These are phyloP conservation scores for Pantelozetes paolii DNA, from an alignment of 2,888 invertebrate species.

Conservation along the genomic window DNA sequence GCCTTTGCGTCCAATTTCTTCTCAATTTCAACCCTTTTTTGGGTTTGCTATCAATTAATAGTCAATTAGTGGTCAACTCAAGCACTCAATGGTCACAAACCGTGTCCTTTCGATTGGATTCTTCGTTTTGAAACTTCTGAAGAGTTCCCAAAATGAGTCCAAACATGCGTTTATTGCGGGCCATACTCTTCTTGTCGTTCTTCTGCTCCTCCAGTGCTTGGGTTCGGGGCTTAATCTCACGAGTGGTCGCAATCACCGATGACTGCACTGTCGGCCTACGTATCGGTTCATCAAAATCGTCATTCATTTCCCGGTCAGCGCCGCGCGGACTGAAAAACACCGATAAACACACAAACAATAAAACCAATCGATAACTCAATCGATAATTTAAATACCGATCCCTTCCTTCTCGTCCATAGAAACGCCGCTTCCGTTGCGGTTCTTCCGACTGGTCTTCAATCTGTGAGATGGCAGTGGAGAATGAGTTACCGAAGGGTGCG, in stretches of 20 bases:
- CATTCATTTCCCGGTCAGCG: constrained; percentile 49
- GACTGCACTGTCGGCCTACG: constrained; percentile 62
- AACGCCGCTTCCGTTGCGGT: constrained; percentile 28
- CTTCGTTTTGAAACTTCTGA: constrained; percentile 91
- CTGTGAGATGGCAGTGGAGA: constrained; percentile 7
- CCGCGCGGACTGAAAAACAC: constrained; percentile 48
- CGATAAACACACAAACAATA: constrained; percentile 25
- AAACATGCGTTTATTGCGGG: constrained; percentile 86
- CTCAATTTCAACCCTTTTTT: constrained; percentile 81
- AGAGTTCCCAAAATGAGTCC: constrained; percentile 89
- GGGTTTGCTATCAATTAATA: constrained; percentile 49
- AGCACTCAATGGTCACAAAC: constrained; percentile 53
- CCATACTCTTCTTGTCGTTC: constrained; percentile 68
- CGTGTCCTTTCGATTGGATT: constrained; percentile 79
- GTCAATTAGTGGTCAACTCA: neutral
- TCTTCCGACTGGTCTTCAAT: constrained; percentile 12
- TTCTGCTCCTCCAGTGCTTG: constrained; percentile 76
- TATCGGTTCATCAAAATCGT: constrained; percentile 53
- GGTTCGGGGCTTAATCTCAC: constrained; percentile 75
- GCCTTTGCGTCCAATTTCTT: constrained; percentile 89
- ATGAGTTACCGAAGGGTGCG: constrained; percentile 1
- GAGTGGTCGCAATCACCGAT: constrained; percentile 69
- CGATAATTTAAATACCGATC: constrained; percentile 15
- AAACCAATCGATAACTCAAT: neutral
- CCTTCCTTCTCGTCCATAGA: neutral